A percentile compares a stretch with the other conserved stretches of the same genome.
Conservation (phyloP, 2,888 invertebrate species). For the Morpho deidamia region DNA sequence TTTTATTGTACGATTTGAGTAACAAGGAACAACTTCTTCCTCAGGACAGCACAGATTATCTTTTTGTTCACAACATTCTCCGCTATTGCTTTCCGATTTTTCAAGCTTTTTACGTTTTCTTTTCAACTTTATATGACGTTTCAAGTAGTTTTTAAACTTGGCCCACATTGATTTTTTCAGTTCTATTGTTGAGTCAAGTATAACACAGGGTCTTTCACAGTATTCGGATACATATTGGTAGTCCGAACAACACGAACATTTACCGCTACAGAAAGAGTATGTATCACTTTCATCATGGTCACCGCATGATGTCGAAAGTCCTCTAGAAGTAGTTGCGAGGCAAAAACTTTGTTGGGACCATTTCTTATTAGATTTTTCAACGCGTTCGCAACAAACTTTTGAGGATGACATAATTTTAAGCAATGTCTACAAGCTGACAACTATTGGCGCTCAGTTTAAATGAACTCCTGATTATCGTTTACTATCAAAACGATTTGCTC, state of each 20-base stretch:
- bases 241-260: slow-evolving; percentile 41
- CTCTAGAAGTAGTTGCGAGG: slow-evolving; percentile 52
- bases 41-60: slow-evolving; percentile 3
- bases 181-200: slow-evolving; percentile 44
- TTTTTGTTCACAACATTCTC: slow-evolving; percentile 10
- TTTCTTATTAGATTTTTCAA: slow-evolving; percentile 28
- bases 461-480: neutral
- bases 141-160: slow-evolving; percentile 39
- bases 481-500: neutral
- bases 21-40: neutral
- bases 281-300: slow-evolving; percentile 39
- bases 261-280: slow-evolving; percentile 34
- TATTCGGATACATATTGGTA: slow-evolving; percentile 29
- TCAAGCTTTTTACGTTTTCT: slow-evolving; percentile 18
- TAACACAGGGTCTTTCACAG: slow-evolving; percentile 42
- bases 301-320: slow-evolving; percentile 43
- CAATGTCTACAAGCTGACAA: neutral
- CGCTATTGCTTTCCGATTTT: slow-evolving; percentile 19
- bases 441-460: neutral
- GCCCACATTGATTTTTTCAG: slow-evolving; percentile 49
- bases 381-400: slow-evolving; percentile 23
- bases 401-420: slow-evolving; percentile 19
- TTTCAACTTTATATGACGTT: slow-evolving; percentile 32
- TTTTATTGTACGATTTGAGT: neutral
- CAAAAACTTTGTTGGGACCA: slow-evolving; percentile 35